A percentile compares a stretch with the other conserved stretches of the same genome.
Conservation (phyloP, 2,888 invertebrate genomes). For the Serrognathus titanus region DNA sequence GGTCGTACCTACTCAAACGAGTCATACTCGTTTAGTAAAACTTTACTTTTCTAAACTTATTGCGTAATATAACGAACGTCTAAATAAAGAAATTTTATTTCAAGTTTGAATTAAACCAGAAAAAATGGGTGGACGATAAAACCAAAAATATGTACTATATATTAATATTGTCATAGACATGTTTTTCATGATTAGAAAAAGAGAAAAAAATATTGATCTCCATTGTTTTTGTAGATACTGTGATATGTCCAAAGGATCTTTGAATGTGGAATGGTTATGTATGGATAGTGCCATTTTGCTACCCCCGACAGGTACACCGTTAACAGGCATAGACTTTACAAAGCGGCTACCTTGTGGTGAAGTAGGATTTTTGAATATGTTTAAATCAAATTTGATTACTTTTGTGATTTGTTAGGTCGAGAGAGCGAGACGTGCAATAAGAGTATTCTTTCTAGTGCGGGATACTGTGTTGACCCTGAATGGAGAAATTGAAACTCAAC, state of each 20-base stretch:
- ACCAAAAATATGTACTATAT: no score
- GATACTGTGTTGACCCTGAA: constrained; percentile 76
- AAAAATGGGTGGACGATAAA: no score
- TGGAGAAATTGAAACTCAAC: constrained; percentile 77
- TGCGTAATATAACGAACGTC: no score
- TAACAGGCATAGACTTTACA: constrained; percentile 92
- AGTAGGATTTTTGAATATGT: constrained; percentile 55
- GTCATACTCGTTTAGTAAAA: no score
- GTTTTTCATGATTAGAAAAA: no score
- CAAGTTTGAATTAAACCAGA: no score
- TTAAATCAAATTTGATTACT: neutral
- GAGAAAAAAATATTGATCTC: neutral
- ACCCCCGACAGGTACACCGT: constrained; percentile 92
- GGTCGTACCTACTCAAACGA: no score
- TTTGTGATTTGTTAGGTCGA: constrained; percentile 62
- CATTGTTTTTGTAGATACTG: constrained; percentile 59
- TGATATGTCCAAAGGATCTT: constrained; percentile 80
- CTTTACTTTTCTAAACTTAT: no score
- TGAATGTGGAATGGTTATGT: constrained; percentile 92
- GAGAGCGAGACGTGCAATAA: constrained; percentile 81
- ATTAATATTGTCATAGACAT: no score
- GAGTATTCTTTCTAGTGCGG: constrained; percentile 87
- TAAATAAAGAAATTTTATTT: no score
- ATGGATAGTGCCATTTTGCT: constrained; percentile 94
- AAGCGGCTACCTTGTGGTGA: constrained; percentile 95